phyloP scores from a whole-genome alignment of 2,888 invertebrate genomes.

The Microctonus hyperodae region DNA sequence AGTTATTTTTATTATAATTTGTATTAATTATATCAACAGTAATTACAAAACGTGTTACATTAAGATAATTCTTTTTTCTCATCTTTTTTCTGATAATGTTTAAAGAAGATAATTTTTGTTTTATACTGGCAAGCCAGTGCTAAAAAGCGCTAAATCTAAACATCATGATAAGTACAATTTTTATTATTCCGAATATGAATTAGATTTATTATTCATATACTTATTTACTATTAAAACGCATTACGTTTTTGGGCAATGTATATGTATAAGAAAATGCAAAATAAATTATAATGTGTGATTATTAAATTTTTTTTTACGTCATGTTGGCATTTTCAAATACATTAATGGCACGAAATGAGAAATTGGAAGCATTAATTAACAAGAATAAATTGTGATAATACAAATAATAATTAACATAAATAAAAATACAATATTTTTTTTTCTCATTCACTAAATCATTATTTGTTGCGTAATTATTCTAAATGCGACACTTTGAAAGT shows the following conservation, averaged over 20 bases:
- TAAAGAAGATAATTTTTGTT: neutral
- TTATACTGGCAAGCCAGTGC: constrained; percentile 8
- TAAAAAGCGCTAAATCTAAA: constrained; percentile 21
- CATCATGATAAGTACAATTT: constrained; percentile 16
- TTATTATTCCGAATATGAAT: constrained; percentile 7
- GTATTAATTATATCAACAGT: constrained; percentile 25
- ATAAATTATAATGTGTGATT: neutral
- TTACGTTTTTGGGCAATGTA: neutral
- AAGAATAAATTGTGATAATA: constrained; percentile 4
- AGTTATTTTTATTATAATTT: constrained; percentile 16
- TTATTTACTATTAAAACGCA: neutral
- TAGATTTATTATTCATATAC: neutral
- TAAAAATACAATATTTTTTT: neutral
- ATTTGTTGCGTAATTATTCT: neutral
- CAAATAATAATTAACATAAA: constrained; percentile 4
- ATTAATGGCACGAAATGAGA: constrained; percentile 25
- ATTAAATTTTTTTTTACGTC: constrained; percentile 1
- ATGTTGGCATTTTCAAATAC: neutral
- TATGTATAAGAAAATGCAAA: constrained; percentile 10
- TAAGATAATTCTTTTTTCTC: constrained; percentile 6
- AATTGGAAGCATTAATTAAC: constrained; percentile 23
- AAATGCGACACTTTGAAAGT: neutral
- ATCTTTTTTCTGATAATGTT: neutral
- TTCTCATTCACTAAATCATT: neutral
- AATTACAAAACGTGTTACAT: constrained; percentile 27